A percentile compares a stretch with the other conserved stretches of the same genome.
phyloP scores from a whole-genome alignment of 2,797 vertebrate genomes.

The Lates japonicus region DNA sequence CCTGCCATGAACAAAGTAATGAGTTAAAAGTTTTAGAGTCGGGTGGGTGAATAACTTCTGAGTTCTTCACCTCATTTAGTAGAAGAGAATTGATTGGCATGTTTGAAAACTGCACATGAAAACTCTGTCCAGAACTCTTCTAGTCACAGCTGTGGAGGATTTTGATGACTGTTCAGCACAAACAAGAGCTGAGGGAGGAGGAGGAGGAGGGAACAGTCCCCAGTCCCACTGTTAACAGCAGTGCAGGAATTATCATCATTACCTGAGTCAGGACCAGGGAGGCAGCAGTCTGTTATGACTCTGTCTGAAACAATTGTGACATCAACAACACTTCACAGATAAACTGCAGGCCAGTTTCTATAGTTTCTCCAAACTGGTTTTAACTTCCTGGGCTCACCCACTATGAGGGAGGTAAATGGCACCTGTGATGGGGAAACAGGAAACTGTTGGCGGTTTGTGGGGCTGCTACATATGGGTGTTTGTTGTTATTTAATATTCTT shows the following conservation, averaged over 20 bases:
- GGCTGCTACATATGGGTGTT: neutral
- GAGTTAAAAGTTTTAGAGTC: too few species aligned
- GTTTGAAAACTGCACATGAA: neutral
- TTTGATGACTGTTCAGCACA: neutral
- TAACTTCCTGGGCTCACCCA: neutral
- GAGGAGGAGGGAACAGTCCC: neutral
- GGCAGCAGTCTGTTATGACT: neutral
- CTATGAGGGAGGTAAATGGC: neutral
- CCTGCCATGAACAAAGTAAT: too few species aligned
- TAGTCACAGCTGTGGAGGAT: neutral
- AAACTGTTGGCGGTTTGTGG: neutral
- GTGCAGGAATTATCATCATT: conserved; percentile 9
- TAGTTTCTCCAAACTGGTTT: neutral
- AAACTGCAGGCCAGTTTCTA: conserved; percentile 5
- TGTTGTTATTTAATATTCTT: too few species aligned
- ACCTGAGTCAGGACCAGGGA: conserved; percentile 34
- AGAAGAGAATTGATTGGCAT: neutral
- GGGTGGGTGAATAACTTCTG: too few species aligned
- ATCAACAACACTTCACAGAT: too few species aligned
- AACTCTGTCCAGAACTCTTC: too few species aligned
- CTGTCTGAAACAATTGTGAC: too few species aligned
- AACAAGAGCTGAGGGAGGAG: neutral
- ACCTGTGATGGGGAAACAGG: too few species aligned
- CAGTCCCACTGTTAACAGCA: neutral
- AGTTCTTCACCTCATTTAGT: too few species aligned